Conservation (phyloP, 2,797 vertebrate species). For the Dromococcyx pavoninus region DNA sequence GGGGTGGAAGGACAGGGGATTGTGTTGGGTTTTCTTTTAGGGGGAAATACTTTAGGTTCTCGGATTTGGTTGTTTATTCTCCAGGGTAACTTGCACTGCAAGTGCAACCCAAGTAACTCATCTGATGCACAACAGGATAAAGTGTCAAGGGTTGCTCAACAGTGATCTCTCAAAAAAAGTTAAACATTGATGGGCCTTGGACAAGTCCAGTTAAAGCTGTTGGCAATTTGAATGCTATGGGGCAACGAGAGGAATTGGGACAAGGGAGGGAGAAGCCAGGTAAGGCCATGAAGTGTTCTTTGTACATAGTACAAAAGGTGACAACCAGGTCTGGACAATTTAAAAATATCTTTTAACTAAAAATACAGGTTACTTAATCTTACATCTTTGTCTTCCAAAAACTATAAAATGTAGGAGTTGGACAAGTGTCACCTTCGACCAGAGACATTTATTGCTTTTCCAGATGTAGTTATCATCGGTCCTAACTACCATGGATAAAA, state of each 20-base stretch:
- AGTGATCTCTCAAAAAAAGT: not conserved
- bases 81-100: not conserved
- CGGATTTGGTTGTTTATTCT: not conserved
- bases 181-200: constrained; percentile 51
- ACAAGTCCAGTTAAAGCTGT: not conserved
- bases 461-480: not conserved
- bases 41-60: not conserved
- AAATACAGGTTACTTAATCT: not conserved
- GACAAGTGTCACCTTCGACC: not conserved
- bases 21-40: not conserved
- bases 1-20: not conserved
- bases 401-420: not conserved
- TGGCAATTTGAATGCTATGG: not conserved
- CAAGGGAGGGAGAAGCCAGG: not conserved
- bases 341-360: not conserved
- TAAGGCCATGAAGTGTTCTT: not conserved
- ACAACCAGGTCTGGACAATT: not conserved
- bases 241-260: not conserved
- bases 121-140: not conserved
- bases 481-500: not conserved
- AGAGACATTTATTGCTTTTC: not conserved
- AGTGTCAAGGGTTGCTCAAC: not conserved
- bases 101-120: not conserved
- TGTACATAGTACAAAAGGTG: constrained; percentile 15
- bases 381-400: not conserved